phyloP scores from a whole-genome alignment of 2,888 invertebrate genomes.

The Leucophenga montana region DNA sequence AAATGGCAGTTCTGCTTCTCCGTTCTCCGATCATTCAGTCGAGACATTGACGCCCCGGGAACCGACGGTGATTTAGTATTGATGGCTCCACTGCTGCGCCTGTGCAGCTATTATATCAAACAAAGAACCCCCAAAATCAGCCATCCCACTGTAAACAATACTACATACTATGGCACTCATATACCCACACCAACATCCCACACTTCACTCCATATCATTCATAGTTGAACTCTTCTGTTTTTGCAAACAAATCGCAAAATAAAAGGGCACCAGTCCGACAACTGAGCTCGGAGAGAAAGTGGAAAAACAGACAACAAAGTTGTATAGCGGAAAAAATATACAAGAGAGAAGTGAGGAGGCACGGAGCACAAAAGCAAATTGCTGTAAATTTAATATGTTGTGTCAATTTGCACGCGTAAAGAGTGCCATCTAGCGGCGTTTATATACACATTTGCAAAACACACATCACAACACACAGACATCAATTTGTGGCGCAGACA shows the following conservation, averaged over 20 bases:
- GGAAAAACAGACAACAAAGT: background rate
- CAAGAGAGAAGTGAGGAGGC: slow-evolving; percentile 30
- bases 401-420: slow-evolving; percentile 62
- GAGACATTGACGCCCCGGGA: slow-evolving; percentile 46
- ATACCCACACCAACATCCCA: background rate
- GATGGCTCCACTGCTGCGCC: slow-evolving; percentile 64
- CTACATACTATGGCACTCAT: background rate
- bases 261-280: slow-evolving; percentile 49
- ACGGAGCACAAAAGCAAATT: slow-evolving; percentile 46
- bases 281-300: background rate
- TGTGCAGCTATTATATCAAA: slow-evolving; percentile 64
- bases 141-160: background rate
- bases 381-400: slow-evolving; percentile 56
- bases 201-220: background rate
- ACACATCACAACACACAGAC: slow-evolving; percentile 33
- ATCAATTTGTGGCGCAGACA: slow-evolving; percentile 65
- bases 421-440: slow-evolving; percentile 62
- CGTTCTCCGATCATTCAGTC: slow-evolving; percentile 49
- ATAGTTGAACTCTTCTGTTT: slow-evolving; percentile 24
- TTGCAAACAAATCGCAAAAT: slow-evolving; percentile 62
- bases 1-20: background rate
- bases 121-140: slow-evolving; percentile 30
- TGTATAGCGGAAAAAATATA: background rate
- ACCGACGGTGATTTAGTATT: slow-evolving; percentile 51
- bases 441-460: slow-evolving; percentile 57